Conservation (phyloP, 2,797 vertebrate genomes). For the Sebastes goodei region DNA sequence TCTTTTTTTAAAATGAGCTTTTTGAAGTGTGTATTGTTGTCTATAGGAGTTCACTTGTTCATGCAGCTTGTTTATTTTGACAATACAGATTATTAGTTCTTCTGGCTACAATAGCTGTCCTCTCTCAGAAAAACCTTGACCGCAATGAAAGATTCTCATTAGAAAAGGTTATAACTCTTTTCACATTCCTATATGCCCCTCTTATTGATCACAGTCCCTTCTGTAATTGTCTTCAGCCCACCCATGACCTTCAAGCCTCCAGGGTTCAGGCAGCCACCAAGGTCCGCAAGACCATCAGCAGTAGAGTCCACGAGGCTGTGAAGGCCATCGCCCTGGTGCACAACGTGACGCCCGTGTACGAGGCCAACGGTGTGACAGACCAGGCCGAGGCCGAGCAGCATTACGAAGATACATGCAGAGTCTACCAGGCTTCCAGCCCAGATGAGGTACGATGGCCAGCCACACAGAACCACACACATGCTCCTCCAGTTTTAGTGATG, state of each 20-base stretch:
- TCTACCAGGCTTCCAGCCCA: conserved; percentile 97
- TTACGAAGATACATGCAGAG: conserved; percentile 95
- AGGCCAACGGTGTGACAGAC: conserved; percentile 94
- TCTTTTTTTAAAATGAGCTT: neutral
- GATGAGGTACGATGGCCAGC: conserved; percentile 87
- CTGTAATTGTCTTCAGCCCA: conserved; percentile 76
- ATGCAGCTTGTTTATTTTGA: neutral
- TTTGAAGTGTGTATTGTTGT: neutral
- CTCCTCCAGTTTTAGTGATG: neutral
- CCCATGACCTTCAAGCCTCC: conserved; percentile 88
- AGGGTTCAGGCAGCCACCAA: conserved; percentile 91
- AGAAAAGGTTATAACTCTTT: neutral
- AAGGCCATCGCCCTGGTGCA: conserved; percentile 97
- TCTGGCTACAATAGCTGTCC: neutral
- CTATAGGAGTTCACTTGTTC: neutral
- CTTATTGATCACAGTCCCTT: neutral
- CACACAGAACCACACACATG: neutral
- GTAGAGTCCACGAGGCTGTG: conserved; percentile 95
- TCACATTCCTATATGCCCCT: neutral
- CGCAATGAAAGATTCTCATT: neutral
- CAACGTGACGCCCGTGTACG: conserved; percentile 96
- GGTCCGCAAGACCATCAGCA: conserved; percentile 96
- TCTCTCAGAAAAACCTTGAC: neutral
- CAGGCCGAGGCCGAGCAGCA: conserved; percentile 97
- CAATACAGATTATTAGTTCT: neutral